phyloP scores from a whole-genome alignment of 1,140 invertebrate species.

The Eumeta japonica region DNA sequence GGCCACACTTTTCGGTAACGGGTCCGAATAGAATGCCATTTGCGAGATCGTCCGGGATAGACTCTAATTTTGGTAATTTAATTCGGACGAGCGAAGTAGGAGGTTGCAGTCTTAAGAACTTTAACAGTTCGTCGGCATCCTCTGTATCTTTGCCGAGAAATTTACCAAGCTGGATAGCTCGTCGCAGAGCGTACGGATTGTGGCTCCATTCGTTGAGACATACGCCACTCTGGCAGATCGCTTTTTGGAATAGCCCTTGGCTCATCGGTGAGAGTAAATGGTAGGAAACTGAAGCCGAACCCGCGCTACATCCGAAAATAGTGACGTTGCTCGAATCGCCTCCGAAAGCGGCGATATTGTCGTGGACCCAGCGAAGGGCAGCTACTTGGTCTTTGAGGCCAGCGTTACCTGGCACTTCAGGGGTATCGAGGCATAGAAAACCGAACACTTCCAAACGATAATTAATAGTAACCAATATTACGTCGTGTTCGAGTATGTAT shows the following conservation, averaged over 20 bases:
- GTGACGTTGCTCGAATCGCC: conserved; percentile 62
- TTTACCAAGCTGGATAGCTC: conserved; percentile 40
- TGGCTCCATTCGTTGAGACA: conserved; percentile 47
- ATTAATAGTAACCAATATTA: conserved; percentile 66
- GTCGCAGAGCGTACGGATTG: conserved; percentile 25
- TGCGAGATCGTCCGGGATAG: conserved; percentile 20
- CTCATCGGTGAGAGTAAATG: conserved; percentile 66
- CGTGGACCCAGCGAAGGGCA: conserved; percentile 63
- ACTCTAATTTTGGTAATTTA: conserved; percentile 23
- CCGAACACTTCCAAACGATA: conserved; percentile 64
- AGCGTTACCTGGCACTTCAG: conserved; percentile 64
- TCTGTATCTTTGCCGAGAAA: conserved; percentile 34
- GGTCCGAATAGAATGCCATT: conserved; percentile 36
- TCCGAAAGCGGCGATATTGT: conserved; percentile 62
- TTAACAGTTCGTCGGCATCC: conserved; percentile 27
- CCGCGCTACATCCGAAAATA: conserved; percentile 70
- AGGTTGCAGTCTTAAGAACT: conserved; percentile 32
- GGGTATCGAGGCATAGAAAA: conserved; percentile 51
- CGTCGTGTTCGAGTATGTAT: conserved; percentile 63
- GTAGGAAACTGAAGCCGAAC: conserved; percentile 60
- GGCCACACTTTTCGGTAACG: conserved; percentile 34
- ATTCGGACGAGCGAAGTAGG: conserved; percentile 30
- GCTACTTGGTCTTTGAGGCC: conserved; percentile 69
- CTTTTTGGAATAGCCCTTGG: conserved; percentile 46
- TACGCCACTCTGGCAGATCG: conserved; percentile 51